Percentiles rank a stretch among this genome's conserved stretches.
These are phyloP conservation scores for Sepioteuthis lessoniana DNA, from an alignment of 2,888 invertebrate genomes.

Conservation along the genomic window DNA sequence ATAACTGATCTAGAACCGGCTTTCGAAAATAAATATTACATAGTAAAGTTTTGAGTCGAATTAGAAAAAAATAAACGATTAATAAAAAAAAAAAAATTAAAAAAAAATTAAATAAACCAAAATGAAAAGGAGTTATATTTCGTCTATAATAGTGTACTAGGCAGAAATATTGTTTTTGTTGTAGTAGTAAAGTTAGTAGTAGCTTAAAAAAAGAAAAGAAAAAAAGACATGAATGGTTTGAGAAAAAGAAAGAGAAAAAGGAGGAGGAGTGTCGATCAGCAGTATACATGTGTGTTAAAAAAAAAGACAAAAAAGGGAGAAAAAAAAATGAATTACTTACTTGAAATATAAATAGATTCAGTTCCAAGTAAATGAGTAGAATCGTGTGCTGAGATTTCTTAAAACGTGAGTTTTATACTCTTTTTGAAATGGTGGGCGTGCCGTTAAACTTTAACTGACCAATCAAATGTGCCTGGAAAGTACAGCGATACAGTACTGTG, in stretches of 20 bases:
- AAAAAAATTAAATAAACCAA: too few relatives aligned
- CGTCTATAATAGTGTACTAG: neutral
- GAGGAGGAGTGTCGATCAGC: neutral
- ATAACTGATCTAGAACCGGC: too few relatives aligned
- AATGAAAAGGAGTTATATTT: neutral
- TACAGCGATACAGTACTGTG: neutral
- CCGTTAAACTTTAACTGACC: neutral
- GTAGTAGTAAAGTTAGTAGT: neutral
- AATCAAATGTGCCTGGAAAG: neutral
- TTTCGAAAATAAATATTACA: too few relatives aligned
- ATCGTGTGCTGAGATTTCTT: neutral
- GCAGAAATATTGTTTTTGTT: neutral
- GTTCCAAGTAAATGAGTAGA: neutral
- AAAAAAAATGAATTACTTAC: neutral
- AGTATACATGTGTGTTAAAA: neutral
- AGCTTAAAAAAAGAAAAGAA: neutral
- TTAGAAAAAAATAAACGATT: too few relatives aligned
- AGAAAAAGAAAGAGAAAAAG: neutral
- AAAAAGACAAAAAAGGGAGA: neutral
- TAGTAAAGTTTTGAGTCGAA: too few relatives aligned
- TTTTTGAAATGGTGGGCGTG: neutral
- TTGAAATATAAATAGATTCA: neutral
- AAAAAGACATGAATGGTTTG: neutral
- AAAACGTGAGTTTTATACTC: neutral
- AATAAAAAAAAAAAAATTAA: too few relatives aligned